Evolutionary conservation across 2,888 invertebrate genomes (phyloP).

Genomic region (Urechis unicinctus): DNA sequence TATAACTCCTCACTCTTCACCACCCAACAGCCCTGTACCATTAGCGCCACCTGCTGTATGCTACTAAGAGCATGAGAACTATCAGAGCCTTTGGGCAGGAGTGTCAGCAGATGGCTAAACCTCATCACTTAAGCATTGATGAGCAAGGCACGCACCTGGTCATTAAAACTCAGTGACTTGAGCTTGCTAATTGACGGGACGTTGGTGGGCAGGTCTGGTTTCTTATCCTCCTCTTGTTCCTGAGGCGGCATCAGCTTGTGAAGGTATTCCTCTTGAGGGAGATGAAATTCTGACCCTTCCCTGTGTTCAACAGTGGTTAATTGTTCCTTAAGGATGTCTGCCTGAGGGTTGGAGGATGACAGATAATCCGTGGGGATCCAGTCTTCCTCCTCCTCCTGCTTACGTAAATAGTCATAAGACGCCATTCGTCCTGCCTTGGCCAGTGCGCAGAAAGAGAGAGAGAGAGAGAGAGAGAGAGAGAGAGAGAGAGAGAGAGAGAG

Average conservation of each 20-base stretch:
- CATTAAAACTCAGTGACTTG: conserved; percentile 61
- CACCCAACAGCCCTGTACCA: conserved; percentile 87
- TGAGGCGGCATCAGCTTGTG: conserved; percentile 62
- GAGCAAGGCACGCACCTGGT: conserved; percentile 70
- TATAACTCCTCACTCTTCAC: conserved; percentile 79
- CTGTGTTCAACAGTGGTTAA: neutral
- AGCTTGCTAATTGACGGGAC: conserved; percentile 57
- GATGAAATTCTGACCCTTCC: conserved; percentile 31
- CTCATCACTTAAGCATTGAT: conserved; percentile 68
- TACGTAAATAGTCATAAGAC: conserved; percentile 69
- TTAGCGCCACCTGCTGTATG: conserved; percentile 69
- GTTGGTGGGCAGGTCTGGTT: conserved; percentile 43
- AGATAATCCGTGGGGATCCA: conserved; percentile 56
- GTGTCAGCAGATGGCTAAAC: conserved; percentile 42
- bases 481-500: too few species aligned
- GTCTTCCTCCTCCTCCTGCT: conserved; percentile 69
- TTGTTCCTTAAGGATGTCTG: conserved; percentile 26
- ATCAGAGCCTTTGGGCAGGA: conserved; percentile 48
- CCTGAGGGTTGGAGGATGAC: conserved; percentile 2
- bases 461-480: too few species aligned
- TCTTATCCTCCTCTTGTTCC: conserved; percentile 32
- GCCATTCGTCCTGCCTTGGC: conserved; percentile 63
- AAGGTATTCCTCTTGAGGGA: conserved; percentile 63
- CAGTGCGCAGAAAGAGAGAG: too few species aligned
- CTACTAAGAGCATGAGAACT: conserved; percentile 56